A percentile compares a stretch with the other conserved stretches of the same genome.
phyloP scores from a whole-genome alignment of 2,797 vertebrate genomes.

The Rhyacichthys aspro region DNA sequence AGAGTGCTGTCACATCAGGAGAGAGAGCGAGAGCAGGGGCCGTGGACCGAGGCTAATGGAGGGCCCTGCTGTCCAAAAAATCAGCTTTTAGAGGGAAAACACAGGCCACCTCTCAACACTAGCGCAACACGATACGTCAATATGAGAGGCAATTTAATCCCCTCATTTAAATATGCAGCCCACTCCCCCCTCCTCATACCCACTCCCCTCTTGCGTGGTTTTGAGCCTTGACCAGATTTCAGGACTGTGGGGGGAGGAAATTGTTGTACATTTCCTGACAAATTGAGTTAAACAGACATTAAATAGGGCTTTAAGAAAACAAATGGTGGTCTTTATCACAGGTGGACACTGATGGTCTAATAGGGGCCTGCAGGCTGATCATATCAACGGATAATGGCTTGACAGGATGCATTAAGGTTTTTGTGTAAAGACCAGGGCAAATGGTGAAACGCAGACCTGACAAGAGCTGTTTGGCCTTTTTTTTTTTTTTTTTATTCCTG shows the following conservation, averaged over 20 bases:
- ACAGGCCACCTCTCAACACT: constrained; percentile 59
- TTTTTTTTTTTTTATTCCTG: constrained; percentile 45
- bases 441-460: constrained; percentile 91
- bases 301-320: constrained; percentile 99
- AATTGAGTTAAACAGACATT: constrained; percentile 99
- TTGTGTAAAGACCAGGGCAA: constrained; percentile 87
- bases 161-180: constrained; percentile 81
- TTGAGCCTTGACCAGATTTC: constrained; percentile 97
- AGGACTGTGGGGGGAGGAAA: constrained; percentile 89
- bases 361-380: constrained; percentile 91
- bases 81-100: constrained; percentile 74
- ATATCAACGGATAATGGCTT: constrained; percentile 99
- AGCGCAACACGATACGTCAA: constrained; percentile 68
- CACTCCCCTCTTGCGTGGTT: constrained; percentile 82
- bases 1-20: constrained; percentile 72
- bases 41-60: constrained; percentile 75
- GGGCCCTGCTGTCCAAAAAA: constrained; percentile 72
- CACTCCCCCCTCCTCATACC: constrained; percentile 57
- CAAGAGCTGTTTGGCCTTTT: constrained; percentile 80
- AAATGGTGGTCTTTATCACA: constrained; percentile 99
- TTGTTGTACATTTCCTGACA: constrained; percentile 99
- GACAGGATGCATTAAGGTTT: constrained; percentile 99
- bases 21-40: constrained; percentile 59
- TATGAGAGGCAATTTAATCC: constrained; percentile 72
- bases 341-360: constrained; percentile 99